A percentile compares a stretch with the other conserved stretches of the same genome.
Evolutionary conservation across 2,888 invertebrate genomes (phyloP).

Genomic region (Tricholauxania praeusta): DNA sequence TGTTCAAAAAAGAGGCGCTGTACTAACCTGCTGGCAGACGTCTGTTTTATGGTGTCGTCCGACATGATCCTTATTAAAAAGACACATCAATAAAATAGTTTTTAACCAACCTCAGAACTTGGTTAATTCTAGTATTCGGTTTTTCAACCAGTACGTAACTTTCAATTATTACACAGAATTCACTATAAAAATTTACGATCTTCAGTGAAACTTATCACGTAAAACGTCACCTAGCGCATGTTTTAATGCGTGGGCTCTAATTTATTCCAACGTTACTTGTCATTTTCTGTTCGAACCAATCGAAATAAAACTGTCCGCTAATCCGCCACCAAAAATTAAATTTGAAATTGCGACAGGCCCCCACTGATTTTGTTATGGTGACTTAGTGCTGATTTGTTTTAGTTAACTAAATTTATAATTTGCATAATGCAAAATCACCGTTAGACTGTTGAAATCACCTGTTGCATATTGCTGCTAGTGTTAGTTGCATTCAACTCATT

Average conservation of each 20-base stretch:
- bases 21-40: not conserved
- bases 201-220: conserved; percentile 25
- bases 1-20: too few species aligned
- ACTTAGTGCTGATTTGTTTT: not conserved
- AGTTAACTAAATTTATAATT: conserved; percentile 21
- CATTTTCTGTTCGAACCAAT: not conserved
- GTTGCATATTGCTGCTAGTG: too few species aligned
- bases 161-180: not conserved
- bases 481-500: too few species aligned
- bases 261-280: conserved; percentile 10
- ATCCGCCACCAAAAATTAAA: not conserved
- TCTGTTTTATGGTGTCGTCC: not conserved
- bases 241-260: conserved; percentile 23
- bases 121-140: not conserved
- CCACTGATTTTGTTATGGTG: not conserved
- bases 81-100: not conserved
- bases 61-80: not conserved
- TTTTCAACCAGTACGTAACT: not conserved
- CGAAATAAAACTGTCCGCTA: not conserved
- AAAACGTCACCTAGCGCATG: not conserved
- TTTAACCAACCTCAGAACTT: not conserved
- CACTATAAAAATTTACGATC: not conserved
- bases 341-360: not conserved
- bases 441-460: not conserved
- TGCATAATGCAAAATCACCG: not conserved